phyloP scores from a whole-genome alignment of 2,888 invertebrate genomes.

The Eupithecia tripunctaria region DNA sequence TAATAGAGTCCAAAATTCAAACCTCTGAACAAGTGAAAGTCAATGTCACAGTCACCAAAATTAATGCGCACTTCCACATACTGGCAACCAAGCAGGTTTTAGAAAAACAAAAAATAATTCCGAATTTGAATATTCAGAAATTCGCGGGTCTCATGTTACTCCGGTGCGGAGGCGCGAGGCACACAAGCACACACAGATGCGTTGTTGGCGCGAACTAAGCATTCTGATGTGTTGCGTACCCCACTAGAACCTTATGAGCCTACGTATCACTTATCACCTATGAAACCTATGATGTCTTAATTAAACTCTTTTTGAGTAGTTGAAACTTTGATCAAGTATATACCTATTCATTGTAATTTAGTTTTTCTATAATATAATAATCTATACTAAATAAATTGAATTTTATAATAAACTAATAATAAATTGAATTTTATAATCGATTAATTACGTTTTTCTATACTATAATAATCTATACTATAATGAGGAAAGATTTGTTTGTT shows the following conservation, averaged over 20 bases:
- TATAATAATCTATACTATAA: no score
- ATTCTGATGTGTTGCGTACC: slow-evolving; percentile 67
- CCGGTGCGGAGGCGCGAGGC: slow-evolving; percentile 61
- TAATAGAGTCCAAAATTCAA: slow-evolving; percentile 51
- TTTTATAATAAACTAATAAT: no score
- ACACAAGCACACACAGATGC: slow-evolving; percentile 69
- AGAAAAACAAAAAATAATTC: slow-evolving; percentile 49
- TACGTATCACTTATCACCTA: slow-evolving; percentile 1
- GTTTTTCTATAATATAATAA: no score
- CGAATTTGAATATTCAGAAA: slow-evolving; percentile 62
- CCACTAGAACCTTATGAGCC: slow-evolving; percentile 55
- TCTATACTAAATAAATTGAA: no score
- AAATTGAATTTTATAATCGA: no score
- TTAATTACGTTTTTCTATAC: no score
- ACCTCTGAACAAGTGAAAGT: slow-evolving; percentile 74
- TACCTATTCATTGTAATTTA: no score
- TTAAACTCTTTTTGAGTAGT: no score
- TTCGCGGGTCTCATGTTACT: slow-evolving; percentile 71
- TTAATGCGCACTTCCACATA: slow-evolving; percentile 74
- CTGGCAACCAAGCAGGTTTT: slow-evolving; percentile 52
- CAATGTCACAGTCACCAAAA: slow-evolving; percentile 67
- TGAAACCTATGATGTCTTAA: no score
- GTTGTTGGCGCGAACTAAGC: slow-evolving; percentile 58
- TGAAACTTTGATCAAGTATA: no score
- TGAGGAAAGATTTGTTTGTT: no score